Evolutionary conservation across 2,888 invertebrate species (phyloP), one percentile per base, ranked within the genome.

Genomic region (Tenthredo notha): DNA sequence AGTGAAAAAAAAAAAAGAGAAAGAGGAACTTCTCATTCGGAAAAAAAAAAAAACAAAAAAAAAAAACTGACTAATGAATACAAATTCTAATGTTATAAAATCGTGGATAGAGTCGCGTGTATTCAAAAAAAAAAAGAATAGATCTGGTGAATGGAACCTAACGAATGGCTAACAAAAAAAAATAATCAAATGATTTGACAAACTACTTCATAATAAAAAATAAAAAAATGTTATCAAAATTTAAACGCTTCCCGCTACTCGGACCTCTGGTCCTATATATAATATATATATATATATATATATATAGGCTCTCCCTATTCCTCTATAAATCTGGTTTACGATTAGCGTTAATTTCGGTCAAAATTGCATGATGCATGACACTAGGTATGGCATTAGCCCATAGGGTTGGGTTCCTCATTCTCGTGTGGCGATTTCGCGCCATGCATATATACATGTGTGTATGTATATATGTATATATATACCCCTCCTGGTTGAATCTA

Each of bases 261-360:
- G 43, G 43, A 12, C 10, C 47, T 47, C 3, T 47, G 47, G 12
- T 15, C 15, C 0, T 43, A 47, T 3, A 43, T 43, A 12, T 15
- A 12, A 7, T 7, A 37, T 43, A 43, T 43, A 43, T n/a, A 0
- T 1, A 18, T 6, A 54, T 18, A 18, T 50, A 15, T 4, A 4
- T 18, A 12, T 18, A 50, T 50, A 5, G 5, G 61, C 2, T 61
- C 2, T 61, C 25, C 33, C 33, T 15, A 9, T 25, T 33, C 33
- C 67, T 21, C 18, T 33, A 25, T 33, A 15, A 33, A 67, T 67
- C 33, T 33, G 67, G 67, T 33, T 67, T 67, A 33, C 33, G 43
- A 40, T 74, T 74, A 74, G 40, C 74, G 74, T 74, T 74, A 74
- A 74, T 74, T 74, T 40, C 21, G 40, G 43, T 74, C 43, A 74